Evolutionary conservation across 2,113 vertebrate species (phyloP).

Genomic region (Chamaetylas fuelleborni): DNA sequence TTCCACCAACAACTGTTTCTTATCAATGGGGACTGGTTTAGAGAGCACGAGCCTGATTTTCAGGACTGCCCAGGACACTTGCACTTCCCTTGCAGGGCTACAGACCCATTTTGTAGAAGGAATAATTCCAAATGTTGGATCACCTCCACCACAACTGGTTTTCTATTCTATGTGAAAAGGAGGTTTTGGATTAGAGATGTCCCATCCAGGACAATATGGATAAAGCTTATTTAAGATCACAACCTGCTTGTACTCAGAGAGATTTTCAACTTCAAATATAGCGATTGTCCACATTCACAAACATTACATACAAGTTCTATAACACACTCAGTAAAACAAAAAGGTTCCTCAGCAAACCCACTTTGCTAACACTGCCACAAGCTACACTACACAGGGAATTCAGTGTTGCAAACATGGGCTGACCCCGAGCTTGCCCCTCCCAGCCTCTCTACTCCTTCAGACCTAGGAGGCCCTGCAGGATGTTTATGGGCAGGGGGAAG

Average conservation of each 20-base stretch:
- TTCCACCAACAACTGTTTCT: neutral
- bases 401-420: neutral
- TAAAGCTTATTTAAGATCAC: neutral
- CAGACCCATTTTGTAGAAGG: neutral
- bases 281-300: neutral
- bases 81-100: too few species aligned
- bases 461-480: constrained; percentile 76
- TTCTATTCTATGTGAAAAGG: neutral
- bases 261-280: neutral
- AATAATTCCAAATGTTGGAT: neutral
- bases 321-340: neutral
- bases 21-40: neutral
- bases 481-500: constrained; percentile 90
- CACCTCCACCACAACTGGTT: neutral
- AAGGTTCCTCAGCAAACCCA: neutral
- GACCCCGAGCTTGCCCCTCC: neutral
- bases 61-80: neutral
- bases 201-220: neutral
- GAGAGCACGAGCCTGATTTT: neutral
- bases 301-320: neutral
- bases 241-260: neutral
- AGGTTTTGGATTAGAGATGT: neutral
- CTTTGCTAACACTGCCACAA: neutral
- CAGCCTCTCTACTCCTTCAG: neutral
- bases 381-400: neutral